These are phyloP conservation scores for Onychomys torridus DNA, from an alignment of 2,797 vertebrate genomes.

Conservation along the genomic window DNA sequence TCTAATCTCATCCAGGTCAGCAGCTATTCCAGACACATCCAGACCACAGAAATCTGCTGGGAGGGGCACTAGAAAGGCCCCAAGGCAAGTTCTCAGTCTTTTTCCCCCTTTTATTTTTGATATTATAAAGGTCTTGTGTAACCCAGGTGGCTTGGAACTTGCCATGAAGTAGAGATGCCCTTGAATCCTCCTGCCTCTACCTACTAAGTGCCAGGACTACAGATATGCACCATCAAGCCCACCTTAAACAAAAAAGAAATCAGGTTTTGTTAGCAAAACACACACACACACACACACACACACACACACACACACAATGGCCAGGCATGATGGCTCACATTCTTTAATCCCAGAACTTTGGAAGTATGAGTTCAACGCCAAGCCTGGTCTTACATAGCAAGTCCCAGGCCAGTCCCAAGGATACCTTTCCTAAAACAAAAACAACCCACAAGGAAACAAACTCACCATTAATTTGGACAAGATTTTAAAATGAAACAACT, in stretches of 20 bases:
- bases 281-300: slow-evolving; percentile 12
- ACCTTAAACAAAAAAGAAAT: not conserved
- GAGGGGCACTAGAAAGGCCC: slow-evolving; percentile 20
- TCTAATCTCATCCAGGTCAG: slow-evolving; percentile 54
- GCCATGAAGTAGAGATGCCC: not conserved
- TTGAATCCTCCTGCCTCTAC: not conserved
- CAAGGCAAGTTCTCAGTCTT: slow-evolving; percentile 1
- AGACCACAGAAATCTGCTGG: not conserved
- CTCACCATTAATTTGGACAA: not conserved
- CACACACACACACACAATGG: not conserved
- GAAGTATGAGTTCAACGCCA: not conserved
- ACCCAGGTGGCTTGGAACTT: not conserved
- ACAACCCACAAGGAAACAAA: slow-evolving; percentile 54
- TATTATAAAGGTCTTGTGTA: not conserved
- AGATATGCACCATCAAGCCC: not conserved
- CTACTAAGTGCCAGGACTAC: not conserved
- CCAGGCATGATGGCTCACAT: not conserved
- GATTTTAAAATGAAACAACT: slow-evolving; percentile 21
- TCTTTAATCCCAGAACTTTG: not conserved
- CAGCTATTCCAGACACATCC: slow-evolving; percentile 49
- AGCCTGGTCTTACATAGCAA: not conserved
- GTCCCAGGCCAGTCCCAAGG: not conserved
- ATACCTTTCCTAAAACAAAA: not conserved
- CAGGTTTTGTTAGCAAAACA: slow-evolving; percentile 42
- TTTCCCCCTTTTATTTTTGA: not conserved